Base-by-base conservation (phyloP, 2,888 invertebrate genomes). In the Malthinus seriepunctatus region DNA sequence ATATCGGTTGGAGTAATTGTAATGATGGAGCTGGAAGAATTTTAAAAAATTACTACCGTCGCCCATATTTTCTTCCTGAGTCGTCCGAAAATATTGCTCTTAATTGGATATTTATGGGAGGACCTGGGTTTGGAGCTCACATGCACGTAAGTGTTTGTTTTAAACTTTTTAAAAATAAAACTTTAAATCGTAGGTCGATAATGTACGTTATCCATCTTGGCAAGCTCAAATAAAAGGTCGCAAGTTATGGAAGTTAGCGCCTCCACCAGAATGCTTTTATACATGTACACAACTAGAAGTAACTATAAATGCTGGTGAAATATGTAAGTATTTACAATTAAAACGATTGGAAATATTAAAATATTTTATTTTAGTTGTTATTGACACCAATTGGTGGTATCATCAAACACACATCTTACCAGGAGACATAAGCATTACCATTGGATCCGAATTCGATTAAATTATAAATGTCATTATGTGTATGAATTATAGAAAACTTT, bases 61-160 rank as follows among this genome's bases (percentile, higher is more conserved):
- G 89, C 32, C 97, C 97, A 0, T 96, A 97, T 75, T 97, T 97
- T 77, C 82, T 97, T 49, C 96, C 97, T 0, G 79, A 78, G 33
- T 86, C 87, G 0, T 91, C 97, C 0, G 96, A 97, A 77, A 91
- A 91, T 70, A 91, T 93, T 71, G 91, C 89, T 62, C 87, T 93
- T 0, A 96, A 95, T 78, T 97, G 97, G 97, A 90, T 97, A 68
- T 97, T 97, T 76, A 97, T 97, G 90, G 97, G 97, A 1, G 94
- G 92, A 32, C 89, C 93, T 0, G 97, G 97, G 0, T 87, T 91
- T 71, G 97, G 97, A 0, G 97, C 97, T 0, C 93, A 95, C 70
- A 90, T 97, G 90, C 97, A 97, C 77, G 96, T 96, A 77, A 85
- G 87, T 23, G 5, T 23, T 5, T 23, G 3, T 5, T 23, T 3